Percentiles rank a stretch among this genome's conserved stretches.
These are phyloP conservation scores for Pangasianodon hypophthalmus DNA, from an alignment of 2,113 vertebrate species.

Conservation along the genomic window DNA sequence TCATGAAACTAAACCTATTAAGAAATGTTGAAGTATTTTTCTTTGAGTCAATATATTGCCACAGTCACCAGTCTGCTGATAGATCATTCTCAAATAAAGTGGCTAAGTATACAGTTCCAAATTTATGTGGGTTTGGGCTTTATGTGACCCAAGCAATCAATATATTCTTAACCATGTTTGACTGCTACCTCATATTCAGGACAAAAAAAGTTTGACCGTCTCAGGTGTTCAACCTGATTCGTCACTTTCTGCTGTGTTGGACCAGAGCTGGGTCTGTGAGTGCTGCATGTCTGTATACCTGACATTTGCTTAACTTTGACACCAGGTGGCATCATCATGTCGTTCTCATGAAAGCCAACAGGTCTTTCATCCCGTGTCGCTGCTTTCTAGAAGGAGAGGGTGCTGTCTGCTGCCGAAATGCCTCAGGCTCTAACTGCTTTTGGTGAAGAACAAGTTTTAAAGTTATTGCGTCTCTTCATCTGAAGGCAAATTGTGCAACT, in stretches of 20 bases:
- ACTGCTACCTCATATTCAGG: no score
- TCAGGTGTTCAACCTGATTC: neutral
- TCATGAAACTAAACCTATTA: no score
- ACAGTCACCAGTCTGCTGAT: neutral
- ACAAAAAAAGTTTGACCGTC: neutral
- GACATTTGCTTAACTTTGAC: neutral
- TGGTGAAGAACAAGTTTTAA: conserved; percentile 30
- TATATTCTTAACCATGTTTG: no score
- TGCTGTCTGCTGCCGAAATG: neutral
- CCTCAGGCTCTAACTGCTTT: conserved; percentile 45
- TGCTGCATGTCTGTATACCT: neutral
- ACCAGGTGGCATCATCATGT: conserved; percentile 23
- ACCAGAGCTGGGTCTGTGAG: neutral
- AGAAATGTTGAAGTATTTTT: no score
- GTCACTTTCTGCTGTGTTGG: neutral
- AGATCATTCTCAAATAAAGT: neutral
- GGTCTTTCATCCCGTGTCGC: neutral
- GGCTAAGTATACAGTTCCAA: neutral
- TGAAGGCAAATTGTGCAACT: neutral
- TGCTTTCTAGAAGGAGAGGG: neutral
- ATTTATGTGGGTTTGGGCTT: no score
- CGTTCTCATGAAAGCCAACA: neutral
- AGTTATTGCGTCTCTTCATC: conserved; percentile 17
- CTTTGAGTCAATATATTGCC: no score
- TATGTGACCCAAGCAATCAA: no score